Base-by-base conservation (phyloP, 2,888 invertebrate species). In the Ochropleura leucogaster region DNA sequence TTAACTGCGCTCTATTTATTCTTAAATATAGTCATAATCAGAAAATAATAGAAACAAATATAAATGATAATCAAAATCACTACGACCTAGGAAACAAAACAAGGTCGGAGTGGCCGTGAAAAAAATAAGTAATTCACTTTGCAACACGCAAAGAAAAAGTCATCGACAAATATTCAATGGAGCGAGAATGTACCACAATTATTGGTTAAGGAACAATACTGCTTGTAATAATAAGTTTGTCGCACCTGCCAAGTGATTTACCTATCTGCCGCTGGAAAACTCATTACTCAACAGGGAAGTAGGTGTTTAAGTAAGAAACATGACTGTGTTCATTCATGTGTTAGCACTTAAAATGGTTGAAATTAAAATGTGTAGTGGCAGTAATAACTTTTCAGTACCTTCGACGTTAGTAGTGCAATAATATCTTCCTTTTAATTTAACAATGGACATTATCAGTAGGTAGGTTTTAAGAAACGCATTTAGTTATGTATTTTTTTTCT, bases 151-250 rank as follows among this genome's bases (percentile, higher is more conserved):
- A 74, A 72, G 70, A 71, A 78, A 75, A 76, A 74, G 66, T 68
- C 55, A 49, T 74, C 62, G 63, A 69, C 72, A 77, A 66, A 79
- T 60, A 68, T 73, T 40, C 74, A 80, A 81, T 84, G 80, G 72
- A 80, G 20, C 80, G 76, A 74, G 72, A 83, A 77, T 60, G 66
- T 74, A 71, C 62, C 42, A 80, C 79, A 85, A 85, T 77, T 18
- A 85, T 77, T 18, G n/a, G 44, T 57, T 74, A 30, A 68, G 55
- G 49, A 77, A 77, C 74, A 74, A 74, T 72, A 51, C 44, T 20
- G 59, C 53, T n/a, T 44, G 42, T n/a, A 57, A n/a, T 44, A 62
- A 62, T 62, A 57, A 57, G 57, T 62, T 42, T 60, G 63, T 63
- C 53, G 66, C 70, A 82, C 74, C 68, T 79, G 79, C 71, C 51